These are phyloP conservation scores for Sepioteuthis lessoniana DNA, from an alignment of 2,888 invertebrate genomes.

Conservation along the genomic window DNA sequence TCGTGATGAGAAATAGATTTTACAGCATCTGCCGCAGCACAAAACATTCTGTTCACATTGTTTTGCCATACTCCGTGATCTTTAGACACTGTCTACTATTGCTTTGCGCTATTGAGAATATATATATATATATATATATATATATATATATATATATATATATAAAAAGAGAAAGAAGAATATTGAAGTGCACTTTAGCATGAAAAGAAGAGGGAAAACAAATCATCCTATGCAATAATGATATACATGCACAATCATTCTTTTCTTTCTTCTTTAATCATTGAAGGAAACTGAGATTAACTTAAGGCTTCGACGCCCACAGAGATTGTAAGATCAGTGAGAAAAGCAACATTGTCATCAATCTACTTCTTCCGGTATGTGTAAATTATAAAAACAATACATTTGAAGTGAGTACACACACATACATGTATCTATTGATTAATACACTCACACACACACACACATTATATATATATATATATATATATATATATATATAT, in stretches of 20 bases:
- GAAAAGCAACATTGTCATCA: too few relatives aligned
- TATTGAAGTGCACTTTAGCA: neutral
- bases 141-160: too few relatives aligned
- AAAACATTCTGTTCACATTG: neutral
- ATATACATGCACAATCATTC: too few relatives aligned
- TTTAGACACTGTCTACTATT: neutral
- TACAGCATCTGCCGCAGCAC: neutral
- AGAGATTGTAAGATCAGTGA: too few relatives aligned
- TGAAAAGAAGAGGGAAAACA: too few relatives aligned
- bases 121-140: neutral
- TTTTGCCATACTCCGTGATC: neutral
- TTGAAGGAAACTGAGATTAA: too few relatives aligned
- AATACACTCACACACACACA: neutral
- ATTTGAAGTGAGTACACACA: neutral
- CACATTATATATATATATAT: neutral
- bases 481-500: neutral
- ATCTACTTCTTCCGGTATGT: too few relatives aligned
- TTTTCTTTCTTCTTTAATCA: too few relatives aligned
- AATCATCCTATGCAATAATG: too few relatives aligned
- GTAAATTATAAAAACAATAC: too few relatives aligned
- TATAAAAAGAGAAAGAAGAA: neutral
- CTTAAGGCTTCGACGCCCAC: too few relatives aligned
- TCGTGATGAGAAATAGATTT: neutral
- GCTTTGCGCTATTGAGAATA: neutral
- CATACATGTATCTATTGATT: neutral